Evolutionary conservation across 2,113 vertebrate genomes (phyloP).

Genomic region (Semnornis frantzii): DNA sequence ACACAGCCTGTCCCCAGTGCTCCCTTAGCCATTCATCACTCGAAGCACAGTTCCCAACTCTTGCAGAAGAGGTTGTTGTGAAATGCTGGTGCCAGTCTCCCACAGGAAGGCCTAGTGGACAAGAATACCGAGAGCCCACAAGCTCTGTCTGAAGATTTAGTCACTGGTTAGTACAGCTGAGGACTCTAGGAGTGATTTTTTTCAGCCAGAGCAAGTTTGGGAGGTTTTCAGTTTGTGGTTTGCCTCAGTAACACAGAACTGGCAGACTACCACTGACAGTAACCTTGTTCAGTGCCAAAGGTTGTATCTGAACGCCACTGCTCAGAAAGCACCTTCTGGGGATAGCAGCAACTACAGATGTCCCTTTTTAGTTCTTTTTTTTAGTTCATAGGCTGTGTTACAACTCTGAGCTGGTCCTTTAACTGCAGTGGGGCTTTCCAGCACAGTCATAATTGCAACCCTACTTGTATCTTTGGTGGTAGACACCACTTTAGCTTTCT

Average conservation of each 20-base stretch:
- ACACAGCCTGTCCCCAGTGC: not conserved
- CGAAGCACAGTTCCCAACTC: not conserved
- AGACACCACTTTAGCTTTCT: not conserved
- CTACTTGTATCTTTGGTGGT: not conserved
- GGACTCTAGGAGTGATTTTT: not conserved
- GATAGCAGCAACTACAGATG: not conserved
- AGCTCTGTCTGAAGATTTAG: not conserved
- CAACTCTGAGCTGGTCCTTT: not conserved
- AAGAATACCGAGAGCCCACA: not conserved
- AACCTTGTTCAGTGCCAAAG: not conserved
- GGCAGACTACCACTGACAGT: not conserved
- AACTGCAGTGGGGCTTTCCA: not conserved
- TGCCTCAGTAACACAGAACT: not conserved
- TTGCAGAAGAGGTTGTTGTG: slow-evolving; percentile 19
- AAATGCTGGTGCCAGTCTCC: not conserved
- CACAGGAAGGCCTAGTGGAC: not conserved
- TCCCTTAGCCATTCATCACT: not conserved
- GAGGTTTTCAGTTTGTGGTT: not conserved
- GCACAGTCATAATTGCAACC: not conserved
- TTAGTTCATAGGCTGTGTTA: not conserved
- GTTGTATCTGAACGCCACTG: not conserved
- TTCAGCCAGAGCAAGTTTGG: not conserved
- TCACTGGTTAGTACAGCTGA: not conserved
- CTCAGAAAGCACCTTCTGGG: not conserved
- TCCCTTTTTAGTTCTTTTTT: not conserved